These are phyloP conservation scores for Sarotherodon lohbergeri DNA, from an alignment of 2,113 vertebrate species.

Conservation along the genomic window DNA sequence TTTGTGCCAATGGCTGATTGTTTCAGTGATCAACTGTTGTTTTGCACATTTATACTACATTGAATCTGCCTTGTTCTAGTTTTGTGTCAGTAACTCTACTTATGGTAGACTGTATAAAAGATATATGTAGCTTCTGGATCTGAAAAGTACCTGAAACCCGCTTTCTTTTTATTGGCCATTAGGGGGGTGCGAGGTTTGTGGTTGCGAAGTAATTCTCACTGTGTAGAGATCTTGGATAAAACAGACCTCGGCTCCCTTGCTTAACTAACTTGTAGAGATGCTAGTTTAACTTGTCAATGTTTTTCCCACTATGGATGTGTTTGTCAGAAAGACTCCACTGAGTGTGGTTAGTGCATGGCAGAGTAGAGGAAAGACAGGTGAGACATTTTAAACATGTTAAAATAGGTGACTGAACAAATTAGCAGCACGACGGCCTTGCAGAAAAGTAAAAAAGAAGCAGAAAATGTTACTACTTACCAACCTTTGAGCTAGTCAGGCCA, in stretches of 20 bases:
- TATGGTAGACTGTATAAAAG: background rate
- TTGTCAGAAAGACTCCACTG: background rate
- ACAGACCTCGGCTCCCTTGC: background rate
- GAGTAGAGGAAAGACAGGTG: background rate
- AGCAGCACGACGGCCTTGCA: background rate
- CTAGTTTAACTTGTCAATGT: background rate
- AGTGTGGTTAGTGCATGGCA: background rate
- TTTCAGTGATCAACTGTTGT: background rate
- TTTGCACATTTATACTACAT: background rate
- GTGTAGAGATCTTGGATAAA: background rate
- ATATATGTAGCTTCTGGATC: background rate
- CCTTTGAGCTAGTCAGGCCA: background rate
- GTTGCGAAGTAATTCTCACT: background rate
- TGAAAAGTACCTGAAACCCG: background rate
- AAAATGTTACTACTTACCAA: background rate
- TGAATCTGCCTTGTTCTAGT: background rate
- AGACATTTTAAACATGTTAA: background rate
- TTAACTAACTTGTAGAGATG: background rate
- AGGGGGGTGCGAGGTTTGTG: background rate
- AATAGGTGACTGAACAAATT: background rate
- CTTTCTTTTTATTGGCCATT: background rate
- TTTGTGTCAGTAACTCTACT: background rate
- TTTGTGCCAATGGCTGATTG: background rate
- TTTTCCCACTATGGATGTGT: accelerated
- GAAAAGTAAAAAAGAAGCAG: background rate